Base-by-base conservation (phyloP, 2,113 vertebrate species). In the Pseudorasbora parva region DNA sequence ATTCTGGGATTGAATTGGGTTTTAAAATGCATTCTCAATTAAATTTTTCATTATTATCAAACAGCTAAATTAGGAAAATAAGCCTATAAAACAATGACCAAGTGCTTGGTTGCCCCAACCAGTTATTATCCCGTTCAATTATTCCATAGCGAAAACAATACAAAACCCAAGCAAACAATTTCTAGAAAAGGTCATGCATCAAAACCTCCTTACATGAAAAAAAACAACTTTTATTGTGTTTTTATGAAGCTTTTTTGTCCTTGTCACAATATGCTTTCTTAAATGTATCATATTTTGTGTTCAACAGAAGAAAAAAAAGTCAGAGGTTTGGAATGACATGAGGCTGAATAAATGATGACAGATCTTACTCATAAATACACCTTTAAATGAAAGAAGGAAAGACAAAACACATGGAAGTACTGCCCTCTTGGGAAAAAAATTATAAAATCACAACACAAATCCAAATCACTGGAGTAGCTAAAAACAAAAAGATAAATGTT, bases 271-370 rank as follows among this genome's bases (percentile, higher is more conserved):
- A 71, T 71, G 0, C 68, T 71, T 71, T 45, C 11, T 45, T 71
- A 5, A 71, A 23, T 23, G 5, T 6, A 71, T 45, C 11, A 2
- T 71, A 71, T 41, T 68, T 68, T 21, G 17, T 10, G 3, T 68
- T 41, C 33, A 21, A 68, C 27, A 19, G 27, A 33, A 5, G 33
- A 45, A 45, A 45, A 19, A 54, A 54, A 19, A 37, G 64, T 37
- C 9, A n/a, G 33, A 71, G 68, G 37, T 71, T 71, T 45, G 68
- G 21, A 71, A 45, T 23, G 41, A 71, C 68, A 71, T 45, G 37
- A 71, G n/a, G n/a, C 68, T 71, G 68, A 43, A 71, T 23, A 71
- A 71, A 71, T 45, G 21, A 71, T 45, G 37, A 45, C 68, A 71
- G 41, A 15, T 45, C 37, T 71, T 71, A 23, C 12, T 71, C 37